A percentile compares a stretch with the other conserved stretches of the same genome.
phyloP scores from a whole-genome alignment of 2,113 vertebrate genomes.

The Seriola rivoliana region DNA sequence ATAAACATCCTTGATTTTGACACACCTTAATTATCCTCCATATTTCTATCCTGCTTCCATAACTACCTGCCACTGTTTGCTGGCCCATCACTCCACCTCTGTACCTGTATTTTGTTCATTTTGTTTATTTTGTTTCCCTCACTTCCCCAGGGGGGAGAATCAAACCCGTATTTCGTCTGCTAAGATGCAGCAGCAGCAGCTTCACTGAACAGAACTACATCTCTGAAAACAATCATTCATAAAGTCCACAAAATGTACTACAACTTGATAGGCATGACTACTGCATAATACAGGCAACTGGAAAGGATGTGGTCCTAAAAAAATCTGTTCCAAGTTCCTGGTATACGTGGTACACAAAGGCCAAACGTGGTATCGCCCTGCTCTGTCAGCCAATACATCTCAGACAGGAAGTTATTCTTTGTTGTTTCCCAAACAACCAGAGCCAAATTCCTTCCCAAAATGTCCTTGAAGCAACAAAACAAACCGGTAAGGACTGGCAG shows the following conservation, averaged over 20 bases:
- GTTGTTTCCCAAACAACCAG: conserved; percentile 44
- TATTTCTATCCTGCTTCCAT: background rate
- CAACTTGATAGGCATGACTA: conserved; percentile 11
- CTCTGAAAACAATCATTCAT: conserved; percentile 17
- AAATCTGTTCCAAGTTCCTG: conserved; percentile 30
- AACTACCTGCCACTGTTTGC: background rate
- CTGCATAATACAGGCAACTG: background rate
- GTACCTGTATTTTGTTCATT: background rate
- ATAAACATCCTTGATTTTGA: background rate
- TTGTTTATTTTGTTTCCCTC: no score
- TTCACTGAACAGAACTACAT: background rate
- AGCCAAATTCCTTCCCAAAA: conserved; percentile 57
- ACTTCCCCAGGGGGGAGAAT: background rate
- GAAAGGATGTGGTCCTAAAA: conserved; percentile 24
- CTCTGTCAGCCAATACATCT: conserved; percentile 47
- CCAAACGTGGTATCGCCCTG: background rate
- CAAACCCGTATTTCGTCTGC: background rate
- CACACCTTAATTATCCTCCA: background rate
- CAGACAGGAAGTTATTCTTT: conserved; percentile 67
- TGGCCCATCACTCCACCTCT: background rate
- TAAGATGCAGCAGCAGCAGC: background rate
- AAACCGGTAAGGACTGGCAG: conserved; percentile 30
- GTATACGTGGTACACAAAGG: conserved; percentile 48
- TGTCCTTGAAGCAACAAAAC: conserved; percentile 56
- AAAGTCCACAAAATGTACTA: background rate